These are phyloP conservation scores for Potamilus streckersoni DNA, from an alignment of 1,140 invertebrate species.

Conservation along the genomic window DNA sequence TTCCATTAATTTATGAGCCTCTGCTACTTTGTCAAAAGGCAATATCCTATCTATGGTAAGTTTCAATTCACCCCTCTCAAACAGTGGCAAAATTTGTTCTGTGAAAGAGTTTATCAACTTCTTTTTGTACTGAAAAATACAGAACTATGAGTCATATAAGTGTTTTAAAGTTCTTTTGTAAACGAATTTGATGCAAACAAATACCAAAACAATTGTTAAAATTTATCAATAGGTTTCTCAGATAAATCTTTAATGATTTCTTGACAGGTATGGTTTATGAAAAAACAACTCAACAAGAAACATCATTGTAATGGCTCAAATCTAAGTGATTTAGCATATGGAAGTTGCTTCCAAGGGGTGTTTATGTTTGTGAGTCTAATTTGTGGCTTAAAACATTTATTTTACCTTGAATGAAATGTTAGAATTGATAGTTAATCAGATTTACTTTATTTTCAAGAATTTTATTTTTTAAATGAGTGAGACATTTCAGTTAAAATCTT, in stretches of 20 bases:
- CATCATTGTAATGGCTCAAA: too few species aligned
- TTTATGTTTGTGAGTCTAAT: too few species aligned
- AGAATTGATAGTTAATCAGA: too few species aligned
- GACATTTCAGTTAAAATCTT: neutral
- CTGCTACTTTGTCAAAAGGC: conserved; percentile 49
- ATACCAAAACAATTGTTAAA: neutral
- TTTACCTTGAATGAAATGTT: too few species aligned
- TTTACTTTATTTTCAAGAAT: too few species aligned
- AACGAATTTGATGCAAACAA: neutral
- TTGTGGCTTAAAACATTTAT: too few species aligned
- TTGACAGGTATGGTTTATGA: neutral
- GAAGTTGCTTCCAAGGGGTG: too few species aligned
- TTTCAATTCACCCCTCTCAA: conserved; percentile 48
- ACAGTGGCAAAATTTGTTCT: conserved; percentile 44
- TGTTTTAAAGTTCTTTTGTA: neutral
- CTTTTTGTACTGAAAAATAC: conserved; percentile 59
- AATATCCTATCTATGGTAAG: conserved; percentile 57
- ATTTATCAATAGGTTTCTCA: neutral
- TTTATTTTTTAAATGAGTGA: neutral
- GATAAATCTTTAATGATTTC: neutral
- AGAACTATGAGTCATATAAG: neutral
- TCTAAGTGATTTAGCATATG: too few species aligned
- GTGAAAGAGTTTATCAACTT: conserved; percentile 48
- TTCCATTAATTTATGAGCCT: conserved; percentile 59
- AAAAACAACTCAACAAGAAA: neutral